phyloP scores from a whole-genome alignment of 2,888 invertebrate species.

The Adela reaumurella region DNA sequence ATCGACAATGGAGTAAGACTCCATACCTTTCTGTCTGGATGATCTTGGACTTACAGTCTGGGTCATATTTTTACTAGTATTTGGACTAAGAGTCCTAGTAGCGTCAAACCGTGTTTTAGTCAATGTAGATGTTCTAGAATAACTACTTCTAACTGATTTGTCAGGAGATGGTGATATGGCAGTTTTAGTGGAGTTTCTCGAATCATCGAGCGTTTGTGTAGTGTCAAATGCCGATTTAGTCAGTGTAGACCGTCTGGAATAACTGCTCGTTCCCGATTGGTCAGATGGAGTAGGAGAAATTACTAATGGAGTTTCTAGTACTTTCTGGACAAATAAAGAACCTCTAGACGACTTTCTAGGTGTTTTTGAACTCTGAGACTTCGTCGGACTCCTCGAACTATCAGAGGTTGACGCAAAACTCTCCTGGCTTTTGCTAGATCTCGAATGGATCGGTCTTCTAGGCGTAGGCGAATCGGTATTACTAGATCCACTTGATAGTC shows the following conservation, averaged over 20 bases:
- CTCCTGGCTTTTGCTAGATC: constrained; percentile 20
- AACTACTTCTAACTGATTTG: no score
- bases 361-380: constrained; percentile 12
- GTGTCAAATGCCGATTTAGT: no score
- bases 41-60: constrained; percentile 16
- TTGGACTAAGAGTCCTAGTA: constrained; percentile 13
- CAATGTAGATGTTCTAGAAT: no score
- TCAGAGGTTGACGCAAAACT: background rate
- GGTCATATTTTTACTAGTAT: background rate
- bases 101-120: constrained; percentile 15
- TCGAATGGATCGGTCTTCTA: constrained; percentile 22
- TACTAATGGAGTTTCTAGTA: constrained; percentile 13
- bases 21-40: constrained; percentile 16
- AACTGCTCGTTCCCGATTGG: background rate
- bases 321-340: constrained; percentile 21
- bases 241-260: background rate
- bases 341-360: constrained; percentile 20
- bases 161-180: no score
- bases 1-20: constrained; percentile 39
- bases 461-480: constrained; percentile 23
- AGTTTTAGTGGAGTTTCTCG: constrained; percentile 12
- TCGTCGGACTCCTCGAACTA: constrained; percentile 10
- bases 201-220: background rate
- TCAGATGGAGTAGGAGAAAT: background rate
- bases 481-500: constrained; percentile 11